phyloP scores from a whole-genome alignment of 2,113 vertebrate genomes.

The Antechinus stuartii region DNA sequence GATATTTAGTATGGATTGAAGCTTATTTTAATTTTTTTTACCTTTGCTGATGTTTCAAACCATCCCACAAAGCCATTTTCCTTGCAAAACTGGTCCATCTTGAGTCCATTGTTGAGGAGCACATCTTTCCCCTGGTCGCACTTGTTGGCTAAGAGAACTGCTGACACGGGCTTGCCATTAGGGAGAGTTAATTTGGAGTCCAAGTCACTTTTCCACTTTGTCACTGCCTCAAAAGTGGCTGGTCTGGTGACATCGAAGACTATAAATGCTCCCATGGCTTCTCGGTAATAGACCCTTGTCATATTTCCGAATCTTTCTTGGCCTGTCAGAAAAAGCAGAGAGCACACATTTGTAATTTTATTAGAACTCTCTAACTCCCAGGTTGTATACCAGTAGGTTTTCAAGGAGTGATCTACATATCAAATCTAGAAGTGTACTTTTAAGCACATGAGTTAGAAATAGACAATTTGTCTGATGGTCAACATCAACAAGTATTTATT shows the following conservation, averaged over 20 bases:
- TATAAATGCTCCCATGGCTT: constrained; percentile 90
- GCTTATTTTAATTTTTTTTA: constrained; percentile 63
- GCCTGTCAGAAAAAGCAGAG: constrained; percentile 80
- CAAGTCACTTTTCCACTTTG: constrained; percentile 91
- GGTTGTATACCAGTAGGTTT: not conserved
- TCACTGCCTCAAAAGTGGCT: constrained; percentile 89
- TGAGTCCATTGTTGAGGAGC: constrained; percentile 86
- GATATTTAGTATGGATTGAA: not conserved
- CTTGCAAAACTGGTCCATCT: constrained; percentile 91
- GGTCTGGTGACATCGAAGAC: constrained; percentile 90
- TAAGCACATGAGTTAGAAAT: not conserved
- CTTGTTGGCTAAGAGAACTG: constrained; percentile 90
- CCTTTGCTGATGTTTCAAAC: constrained; percentile 92
- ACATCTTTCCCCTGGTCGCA: constrained; percentile 88
- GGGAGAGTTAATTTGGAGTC: constrained; percentile 90
- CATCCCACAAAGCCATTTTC: constrained; percentile 89
- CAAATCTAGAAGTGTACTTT: not conserved
- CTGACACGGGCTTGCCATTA: constrained; percentile 87
- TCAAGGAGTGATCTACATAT: not conserved
- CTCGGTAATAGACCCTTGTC: constrained; percentile 91
- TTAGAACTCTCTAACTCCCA: constrained; percentile 5
- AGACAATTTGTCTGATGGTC: not conserved
- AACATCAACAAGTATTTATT: not conserved
- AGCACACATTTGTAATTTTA: constrained; percentile 48
- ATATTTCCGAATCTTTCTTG: constrained; percentile 92